These are phyloP conservation scores for Dysidea cf. avara DNA, from an alignment of 37 sponge, comb jelly and placozoan genomes.

Conservation along the genomic window DNA sequence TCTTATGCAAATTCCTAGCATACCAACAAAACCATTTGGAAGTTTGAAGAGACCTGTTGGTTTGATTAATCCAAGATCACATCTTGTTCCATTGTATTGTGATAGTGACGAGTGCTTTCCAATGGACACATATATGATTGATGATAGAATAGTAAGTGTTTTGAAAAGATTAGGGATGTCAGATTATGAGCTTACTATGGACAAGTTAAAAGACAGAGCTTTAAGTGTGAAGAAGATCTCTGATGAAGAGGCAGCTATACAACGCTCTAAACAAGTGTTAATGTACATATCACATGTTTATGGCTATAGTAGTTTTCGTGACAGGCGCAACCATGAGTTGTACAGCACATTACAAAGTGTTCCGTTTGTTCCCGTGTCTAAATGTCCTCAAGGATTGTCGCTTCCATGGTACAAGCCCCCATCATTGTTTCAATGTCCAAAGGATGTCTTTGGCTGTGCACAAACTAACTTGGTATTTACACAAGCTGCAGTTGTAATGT, in stretches of 20 bases:
- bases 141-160: neutral
- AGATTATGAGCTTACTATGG: conserved; percentile 9
- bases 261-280: conserved; percentile 18
- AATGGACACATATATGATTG: conserved; percentile 6
- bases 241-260: neutral
- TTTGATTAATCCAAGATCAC: conserved; percentile 27
- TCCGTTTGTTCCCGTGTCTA: too few species aligned
- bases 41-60: conserved; percentile 1
- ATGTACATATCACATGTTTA: conserved; percentile 19
- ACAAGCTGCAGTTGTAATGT: too few species aligned
- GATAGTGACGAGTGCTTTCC: conserved; percentile 52
- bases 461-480: too few species aligned
- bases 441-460: too few species aligned
- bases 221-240: neutral
- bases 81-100: conserved; percentile 19
- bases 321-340: too few species aligned
- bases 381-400: too few species aligned
- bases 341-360: too few species aligned
- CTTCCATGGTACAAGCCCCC: too few species aligned
- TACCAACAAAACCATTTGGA: conserved; percentile 12
- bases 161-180: conserved; percentile 39
- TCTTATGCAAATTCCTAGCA: conserved; percentile 19
- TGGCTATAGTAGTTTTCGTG: neutral
- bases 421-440: too few species aligned
- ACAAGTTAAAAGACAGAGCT: conserved; percentile 46